Evolutionary conservation across 2,113 vertebrate species (phyloP).

Genomic region (Centropus bengalensis): DNA sequence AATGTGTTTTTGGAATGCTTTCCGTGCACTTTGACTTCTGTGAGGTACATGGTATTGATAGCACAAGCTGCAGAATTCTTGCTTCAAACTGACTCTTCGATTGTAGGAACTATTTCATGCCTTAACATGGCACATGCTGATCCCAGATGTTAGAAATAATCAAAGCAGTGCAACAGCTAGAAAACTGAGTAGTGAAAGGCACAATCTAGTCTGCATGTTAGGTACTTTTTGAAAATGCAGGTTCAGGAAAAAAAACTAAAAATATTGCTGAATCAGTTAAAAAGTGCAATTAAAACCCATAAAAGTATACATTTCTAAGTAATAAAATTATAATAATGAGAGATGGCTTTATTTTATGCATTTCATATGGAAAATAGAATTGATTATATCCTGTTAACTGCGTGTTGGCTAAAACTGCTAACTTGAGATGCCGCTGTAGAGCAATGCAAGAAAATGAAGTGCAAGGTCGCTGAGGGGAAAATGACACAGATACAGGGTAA

Average conservation of each 20-base stretch:
- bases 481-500: not conserved
- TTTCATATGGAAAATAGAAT: not conserved
- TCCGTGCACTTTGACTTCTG: slow-evolving; percentile 28
- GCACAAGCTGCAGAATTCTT: slow-evolving; percentile 16
- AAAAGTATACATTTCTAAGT: not conserved
- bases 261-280: not conserved
- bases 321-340: not conserved
- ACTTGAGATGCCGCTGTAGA: slow-evolving; percentile 40
- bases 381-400: slow-evolving; percentile 44
- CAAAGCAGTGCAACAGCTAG: slow-evolving; percentile 24
- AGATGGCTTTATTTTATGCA: not conserved
- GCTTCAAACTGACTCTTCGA: not conserved
- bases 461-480: not conserved
- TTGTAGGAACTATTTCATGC: slow-evolving; percentile 12
- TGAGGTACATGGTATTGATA: slow-evolving; percentile 13
- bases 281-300: not conserved
- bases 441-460: slow-evolving; percentile 29
- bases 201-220: not conserved
- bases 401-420: slow-evolving; percentile 49
- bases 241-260: not conserved
- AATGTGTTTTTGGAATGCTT: slow-evolving; percentile 36
- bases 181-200: slow-evolving; percentile 8
- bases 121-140: slow-evolving; percentile 43
- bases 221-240: not conserved
- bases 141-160: slow-evolving; percentile 60